phyloP scores from a whole-genome alignment of 2,888 invertebrate genomes.

The Antitype chi region DNA sequence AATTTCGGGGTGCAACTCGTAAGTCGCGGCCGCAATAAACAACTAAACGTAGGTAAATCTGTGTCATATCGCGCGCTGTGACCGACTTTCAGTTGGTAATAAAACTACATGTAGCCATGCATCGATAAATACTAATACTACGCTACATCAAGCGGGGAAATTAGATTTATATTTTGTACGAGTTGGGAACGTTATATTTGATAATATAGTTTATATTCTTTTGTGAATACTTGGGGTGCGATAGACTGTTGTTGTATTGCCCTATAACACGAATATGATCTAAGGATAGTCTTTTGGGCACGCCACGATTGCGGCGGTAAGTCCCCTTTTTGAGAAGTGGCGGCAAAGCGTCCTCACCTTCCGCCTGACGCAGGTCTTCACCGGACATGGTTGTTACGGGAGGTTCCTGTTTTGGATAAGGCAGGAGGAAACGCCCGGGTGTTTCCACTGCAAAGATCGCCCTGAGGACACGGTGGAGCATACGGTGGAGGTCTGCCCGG shows the following conservation, averaged over 20 bases:
- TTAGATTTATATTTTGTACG: slow-evolving; percentile 28
- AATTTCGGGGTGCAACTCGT: too few relatives aligned
- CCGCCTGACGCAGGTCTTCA: too few relatives aligned
- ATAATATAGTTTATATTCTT: slow-evolving; percentile 17
- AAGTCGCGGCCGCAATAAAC: not conserved
- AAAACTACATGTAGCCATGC: slow-evolving; percentile 29
- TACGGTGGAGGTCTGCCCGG: too few relatives aligned
- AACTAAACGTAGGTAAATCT: not conserved
- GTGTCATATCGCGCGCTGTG: slow-evolving; percentile 25
- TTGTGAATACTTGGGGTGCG: not conserved
- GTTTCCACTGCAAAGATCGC: too few relatives aligned
- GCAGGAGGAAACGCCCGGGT: too few relatives aligned
- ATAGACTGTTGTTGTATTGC: not conserved
- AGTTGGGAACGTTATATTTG: slow-evolving; percentile 15
- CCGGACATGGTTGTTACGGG: too few relatives aligned
- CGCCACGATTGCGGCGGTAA: too few relatives aligned
- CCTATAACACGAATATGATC: not conserved
- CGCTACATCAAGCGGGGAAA: slow-evolving; percentile 25
- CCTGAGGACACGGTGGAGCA: too few relatives aligned
- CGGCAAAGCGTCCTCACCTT: too few relatives aligned
- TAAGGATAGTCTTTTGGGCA: not conserved
- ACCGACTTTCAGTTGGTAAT: slow-evolving; percentile 37
- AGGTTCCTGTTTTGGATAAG: too few relatives aligned
- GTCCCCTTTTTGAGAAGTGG: too few relatives aligned
- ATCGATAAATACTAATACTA: slow-evolving; percentile 38